Percentiles rank a stretch among this genome's conserved stretches.
These are phyloP conservation scores for Leucozona laternaria DNA, from an alignment of 2,888 invertebrate genomes.

Conservation along the genomic window DNA sequence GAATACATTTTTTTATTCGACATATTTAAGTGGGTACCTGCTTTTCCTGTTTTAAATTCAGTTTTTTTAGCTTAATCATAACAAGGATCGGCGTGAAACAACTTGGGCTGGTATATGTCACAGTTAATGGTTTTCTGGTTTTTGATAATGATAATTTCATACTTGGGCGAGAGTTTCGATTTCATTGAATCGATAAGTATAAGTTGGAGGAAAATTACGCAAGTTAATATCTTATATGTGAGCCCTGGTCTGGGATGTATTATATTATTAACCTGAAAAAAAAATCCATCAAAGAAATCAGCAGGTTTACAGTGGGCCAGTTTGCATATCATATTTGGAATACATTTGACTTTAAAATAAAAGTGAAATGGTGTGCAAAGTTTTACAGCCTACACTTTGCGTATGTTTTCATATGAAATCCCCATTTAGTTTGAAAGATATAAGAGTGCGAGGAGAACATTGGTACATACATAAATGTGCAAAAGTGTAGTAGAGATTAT, in stretches of 20 bases:
- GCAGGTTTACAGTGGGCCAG: no score
- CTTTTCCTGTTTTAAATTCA: constrained; percentile 7
- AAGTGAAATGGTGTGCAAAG: no score
- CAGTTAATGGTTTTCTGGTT: constrained; percentile 5
- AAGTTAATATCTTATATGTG: neutral
- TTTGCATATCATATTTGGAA: no score
- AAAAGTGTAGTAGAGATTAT: no score
- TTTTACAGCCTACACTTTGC: no score
- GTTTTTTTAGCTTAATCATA: neutral
- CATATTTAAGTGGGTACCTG: neutral
- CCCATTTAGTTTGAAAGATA: no score
- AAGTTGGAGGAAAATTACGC: constrained; percentile 1
- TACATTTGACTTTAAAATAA: no score
- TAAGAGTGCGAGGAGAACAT: no score
- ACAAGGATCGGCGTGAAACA: neutral
- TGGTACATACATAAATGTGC: no score
- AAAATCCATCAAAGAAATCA: no score
- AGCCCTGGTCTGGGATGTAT: neutral
- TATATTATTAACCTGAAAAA: neutral
- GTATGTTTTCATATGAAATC: no score
- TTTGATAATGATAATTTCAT: neutral
- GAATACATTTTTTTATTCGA: neutral
- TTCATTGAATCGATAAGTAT: constrained; percentile 8
- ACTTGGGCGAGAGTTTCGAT: constrained; percentile 10
- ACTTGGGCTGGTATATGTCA: neutral